Evolutionary conservation across 2,797 vertebrate genomes (phyloP), one percentile per base, ranked within the genome.

Genomic region (Megalops cyprinoides): DNA sequence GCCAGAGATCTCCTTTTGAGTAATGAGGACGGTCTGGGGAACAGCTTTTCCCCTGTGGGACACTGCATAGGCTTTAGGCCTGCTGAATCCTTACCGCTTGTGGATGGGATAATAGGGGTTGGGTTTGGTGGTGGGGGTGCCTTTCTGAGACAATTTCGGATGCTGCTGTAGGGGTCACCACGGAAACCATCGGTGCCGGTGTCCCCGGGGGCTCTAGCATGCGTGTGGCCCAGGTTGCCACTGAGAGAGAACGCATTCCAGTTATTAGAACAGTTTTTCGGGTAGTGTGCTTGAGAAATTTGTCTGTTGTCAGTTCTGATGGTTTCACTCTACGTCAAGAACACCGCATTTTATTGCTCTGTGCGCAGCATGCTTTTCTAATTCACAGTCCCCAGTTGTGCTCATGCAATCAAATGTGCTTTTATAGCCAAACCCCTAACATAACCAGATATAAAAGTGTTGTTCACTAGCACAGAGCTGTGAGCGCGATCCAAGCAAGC

Each of bases 371-470:
- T 85, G 79, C 79, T 82, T 83, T 87, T 81, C 76, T 78, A 46
- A 74, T 83, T 86, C 58, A 69, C 73, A 62, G 60, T 86, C 76
- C 74, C 77, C 20, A 18, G 48, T 44, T 9, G 14, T 1, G 1
- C 75, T 84, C 37, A 42, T 87, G 79, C 81, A 74, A 88, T 87
- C 74, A 79, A 80, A 84, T 71, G 65, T 58, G 9, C 83, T 86
- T 86, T 87, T 78, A 83, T 74, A 73, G 85, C 84, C 84, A 74
- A 77, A 83, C 55, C 58, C 18, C 74, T 65, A 87, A 87, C 82
- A 86, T 69, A 79, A 86, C 80, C 87, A 87, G 75, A 86, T 83
- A 85, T 84, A 86, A 88, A 88, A 89, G 82, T 83, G 76, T 79
- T 20, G 31, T 71, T 85, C 81, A 79, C 53, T 83, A 83, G 84